These are phyloP conservation scores for Zaprionus tsacasi DNA, from an alignment of 1,140 invertebrate species.

Conservation along the genomic window DNA sequence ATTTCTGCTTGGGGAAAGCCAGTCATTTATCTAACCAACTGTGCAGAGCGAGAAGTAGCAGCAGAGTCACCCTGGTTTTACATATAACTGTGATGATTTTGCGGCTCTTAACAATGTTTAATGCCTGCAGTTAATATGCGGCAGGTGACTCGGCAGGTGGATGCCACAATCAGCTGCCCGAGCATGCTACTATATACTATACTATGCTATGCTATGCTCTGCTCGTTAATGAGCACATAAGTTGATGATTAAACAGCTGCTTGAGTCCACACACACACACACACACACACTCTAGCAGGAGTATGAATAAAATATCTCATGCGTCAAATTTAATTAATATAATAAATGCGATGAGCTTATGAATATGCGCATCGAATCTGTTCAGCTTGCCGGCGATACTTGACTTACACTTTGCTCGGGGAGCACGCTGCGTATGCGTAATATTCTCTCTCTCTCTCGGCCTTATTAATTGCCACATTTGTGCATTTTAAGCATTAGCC, in stretches of 20 bases:
- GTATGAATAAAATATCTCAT: slow-evolving; percentile 76
- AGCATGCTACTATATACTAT: not conserved
- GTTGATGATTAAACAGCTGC: slow-evolving; percentile 50
- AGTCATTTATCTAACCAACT: slow-evolving; percentile 51
- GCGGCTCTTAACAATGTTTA: slow-evolving; percentile 59
- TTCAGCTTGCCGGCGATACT: slow-evolving; percentile 31
- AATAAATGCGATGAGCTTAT: slow-evolving; percentile 73
- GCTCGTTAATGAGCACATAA: slow-evolving; percentile 61
- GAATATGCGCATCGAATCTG: slow-evolving; percentile 55
- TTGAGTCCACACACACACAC: not conserved
- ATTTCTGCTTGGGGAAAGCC: slow-evolving; percentile 16
- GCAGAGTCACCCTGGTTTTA: not conserved
- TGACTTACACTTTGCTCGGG: slow-evolving; percentile 57
- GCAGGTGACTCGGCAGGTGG: slow-evolving; percentile 66
- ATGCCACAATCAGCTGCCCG: slow-evolving; percentile 29
- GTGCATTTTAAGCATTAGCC: slow-evolving; percentile 58
- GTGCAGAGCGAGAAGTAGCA: slow-evolving; percentile 23
- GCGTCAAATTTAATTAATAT: slow-evolving; percentile 83
- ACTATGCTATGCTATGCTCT: not conserved
- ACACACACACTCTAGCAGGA: not conserved
- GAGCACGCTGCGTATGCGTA: slow-evolving; percentile 54
- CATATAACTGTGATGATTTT: slow-evolving; percentile 50
- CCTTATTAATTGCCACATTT: slow-evolving; percentile 74
- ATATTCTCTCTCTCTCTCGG: slow-evolving; percentile 3
- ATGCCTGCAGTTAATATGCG: slow-evolving; percentile 81